Evolutionary conservation across 2,797 vertebrate species (phyloP).

Genomic region (Notamacropus eugenii): DNA sequence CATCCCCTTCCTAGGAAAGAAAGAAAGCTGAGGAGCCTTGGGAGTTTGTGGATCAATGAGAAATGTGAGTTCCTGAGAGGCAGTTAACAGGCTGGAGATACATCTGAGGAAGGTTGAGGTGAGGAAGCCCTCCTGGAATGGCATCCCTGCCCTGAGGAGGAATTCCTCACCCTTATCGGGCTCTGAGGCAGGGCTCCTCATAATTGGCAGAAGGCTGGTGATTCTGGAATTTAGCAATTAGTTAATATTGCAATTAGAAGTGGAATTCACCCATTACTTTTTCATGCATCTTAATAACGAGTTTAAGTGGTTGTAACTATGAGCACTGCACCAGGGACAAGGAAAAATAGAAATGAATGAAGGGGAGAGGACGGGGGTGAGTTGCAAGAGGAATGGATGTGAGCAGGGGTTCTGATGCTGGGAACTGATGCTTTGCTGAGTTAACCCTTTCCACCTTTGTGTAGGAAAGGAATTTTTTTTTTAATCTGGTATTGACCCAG

Average conservation of each 20-base stretch:
- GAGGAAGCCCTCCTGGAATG: neutral
- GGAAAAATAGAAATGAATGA: neutral
- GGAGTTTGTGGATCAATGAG: neutral
- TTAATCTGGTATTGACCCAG: neutral
- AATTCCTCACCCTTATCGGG: neutral
- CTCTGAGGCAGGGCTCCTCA: neutral
- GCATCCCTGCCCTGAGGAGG: neutral
- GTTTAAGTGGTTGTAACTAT: constrained; percentile 3
- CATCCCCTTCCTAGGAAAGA: neutral
- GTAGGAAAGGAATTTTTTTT: neutral
- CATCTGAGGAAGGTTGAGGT: neutral
- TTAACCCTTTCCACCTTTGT: neutral
- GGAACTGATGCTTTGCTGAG: neutral
- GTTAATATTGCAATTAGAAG: constrained; percentile 38
- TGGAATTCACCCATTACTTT: neutral
- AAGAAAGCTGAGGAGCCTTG: neutral
- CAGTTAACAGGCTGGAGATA: neutral
- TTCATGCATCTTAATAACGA: neutral
- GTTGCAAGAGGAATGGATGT: neutral
- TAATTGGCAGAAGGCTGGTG: neutral
- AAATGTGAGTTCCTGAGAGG: neutral
- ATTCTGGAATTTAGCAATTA: constrained; percentile 49
- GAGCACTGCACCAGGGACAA: neutral
- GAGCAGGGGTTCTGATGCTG: neutral
- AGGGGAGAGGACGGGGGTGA: neutral